Evolutionary conservation across 2,888 invertebrate genomes (phyloP), one percentile per base, ranked within the genome.

Genomic region (Drosophila gaucha): DNA sequence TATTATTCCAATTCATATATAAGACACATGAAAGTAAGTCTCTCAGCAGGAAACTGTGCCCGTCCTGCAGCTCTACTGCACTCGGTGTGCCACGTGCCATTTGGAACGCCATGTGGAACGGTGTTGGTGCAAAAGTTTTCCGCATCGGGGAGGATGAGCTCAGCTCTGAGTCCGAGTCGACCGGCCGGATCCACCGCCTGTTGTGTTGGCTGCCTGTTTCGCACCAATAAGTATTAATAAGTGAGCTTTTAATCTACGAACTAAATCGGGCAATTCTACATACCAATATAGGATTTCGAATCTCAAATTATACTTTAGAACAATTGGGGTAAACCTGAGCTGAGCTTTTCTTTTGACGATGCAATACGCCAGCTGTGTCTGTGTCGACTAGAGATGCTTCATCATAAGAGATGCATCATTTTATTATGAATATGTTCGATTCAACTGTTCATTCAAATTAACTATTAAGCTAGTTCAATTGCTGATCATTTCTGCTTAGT

Each of bases 41-140:
- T 52, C 58, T 41, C 67, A 47, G 39, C 67, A 83, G 80, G 84
- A 80, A 74, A 49, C 59, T 72, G 60, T 43, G 39, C 78, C 33
- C 62, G 54, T 47, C 57, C 75, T 58, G 67, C 49, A 62, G 33
- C 24, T 43, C 30, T 51, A 57, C 41, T 18, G 33, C 43, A 49
- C 44, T 33, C 16, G 35, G 22, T 58, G 44, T 35, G 80, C 47
- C 80, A 80, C 80, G 86, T 82, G 86, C 30, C 44, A 30, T 9
- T 3, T 44, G n/a, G 8, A 44, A 30, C 18, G 44, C 30, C 44
- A 30, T 28, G 44, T 28, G 44, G n/a, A 66, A 57, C 75, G 54
- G 46, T 54, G 44, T 46, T 57, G 30, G n/a, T 41, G 35, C 16
- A 52, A 69, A 69, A 76, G 43, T 69, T 78, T 86, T 80, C 57